A percentile compares a stretch with the other conserved stretches of the same genome.
Evolutionary conservation across 2,797 vertebrate species (phyloP).

Genomic region (Ibycter americanus): DNA sequence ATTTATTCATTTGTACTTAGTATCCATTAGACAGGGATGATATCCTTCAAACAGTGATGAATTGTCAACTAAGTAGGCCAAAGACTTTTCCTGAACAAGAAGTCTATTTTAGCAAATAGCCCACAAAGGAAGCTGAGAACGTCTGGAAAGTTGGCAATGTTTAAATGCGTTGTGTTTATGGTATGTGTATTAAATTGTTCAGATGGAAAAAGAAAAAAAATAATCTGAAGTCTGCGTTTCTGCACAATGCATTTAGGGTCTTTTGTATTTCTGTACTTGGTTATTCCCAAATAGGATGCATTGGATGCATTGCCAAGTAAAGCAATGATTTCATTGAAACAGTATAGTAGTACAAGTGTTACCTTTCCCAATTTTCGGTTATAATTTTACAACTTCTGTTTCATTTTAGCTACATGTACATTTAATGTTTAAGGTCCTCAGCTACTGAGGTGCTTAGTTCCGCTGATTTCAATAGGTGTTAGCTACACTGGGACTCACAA

Average conservation of each 20-base stretch:
- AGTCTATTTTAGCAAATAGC: background rate
- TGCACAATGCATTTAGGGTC: background rate
- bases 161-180: background rate
- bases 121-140: background rate
- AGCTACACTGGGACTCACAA: background rate
- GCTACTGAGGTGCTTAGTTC: background rate
- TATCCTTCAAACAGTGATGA: background rate
- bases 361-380: background rate
- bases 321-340: background rate
- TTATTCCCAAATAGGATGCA: background rate
- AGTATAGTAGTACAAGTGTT: background rate
- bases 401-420: background rate
- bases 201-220: background rate
- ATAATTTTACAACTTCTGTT: background rate
- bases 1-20: background rate
- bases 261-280: background rate
- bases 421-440: background rate
- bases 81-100: background rate
- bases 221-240: background rate
- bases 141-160: background rate
- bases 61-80: background rate
- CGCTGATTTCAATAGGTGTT: background rate
- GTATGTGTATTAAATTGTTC: background rate
- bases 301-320: background rate
- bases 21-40: background rate